phyloP scores from a whole-genome alignment of 2,888 invertebrate genomes.

The Leptopilina myrica region DNA sequence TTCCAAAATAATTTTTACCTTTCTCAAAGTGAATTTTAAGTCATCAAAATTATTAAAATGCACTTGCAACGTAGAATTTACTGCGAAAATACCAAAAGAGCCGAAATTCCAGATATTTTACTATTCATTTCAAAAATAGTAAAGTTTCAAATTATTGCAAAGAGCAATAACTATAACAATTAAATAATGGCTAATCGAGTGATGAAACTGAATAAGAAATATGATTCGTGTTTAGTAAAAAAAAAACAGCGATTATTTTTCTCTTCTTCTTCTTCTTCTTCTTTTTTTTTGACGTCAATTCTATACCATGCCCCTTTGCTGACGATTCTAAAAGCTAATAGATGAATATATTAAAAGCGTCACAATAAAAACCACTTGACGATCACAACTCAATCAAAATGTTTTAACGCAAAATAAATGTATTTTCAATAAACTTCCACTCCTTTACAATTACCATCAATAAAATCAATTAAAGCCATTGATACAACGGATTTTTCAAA shows the following conservation, averaged over 20 bases:
- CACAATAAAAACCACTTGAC: slow-evolving; percentile 31
- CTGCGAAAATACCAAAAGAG: too few relatives aligned
- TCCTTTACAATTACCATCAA: slow-evolving; percentile 17
- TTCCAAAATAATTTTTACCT: too few relatives aligned
- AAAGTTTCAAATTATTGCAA: too few relatives aligned
- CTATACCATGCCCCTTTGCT: background rate
- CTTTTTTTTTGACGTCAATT: background rate
- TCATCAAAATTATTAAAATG: too few relatives aligned
- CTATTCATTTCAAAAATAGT: too few relatives aligned
- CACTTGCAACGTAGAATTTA: too few relatives aligned
- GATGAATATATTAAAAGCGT: slow-evolving; percentile 27
- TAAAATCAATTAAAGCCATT: background rate
- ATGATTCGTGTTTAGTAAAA: slow-evolving; percentile 12
- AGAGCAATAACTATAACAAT: too few relatives aligned
- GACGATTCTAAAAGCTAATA: slow-evolving; percentile 9
- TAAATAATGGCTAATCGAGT: too few relatives aligned
- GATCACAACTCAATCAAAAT: slow-evolving; percentile 6
- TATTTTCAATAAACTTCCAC: slow-evolving; percentile 36
- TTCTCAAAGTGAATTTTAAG: too few relatives aligned
- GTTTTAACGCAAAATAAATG: slow-evolving; percentile 7
- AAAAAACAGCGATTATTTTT: background rate
- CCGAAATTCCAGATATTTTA: too few relatives aligned
- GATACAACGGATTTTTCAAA: background rate
- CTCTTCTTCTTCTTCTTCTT: too few relatives aligned
- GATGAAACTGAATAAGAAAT: background rate